phyloP scores from a whole-genome alignment of 2,797 vertebrate species.

The Lutra lutra region DNA sequence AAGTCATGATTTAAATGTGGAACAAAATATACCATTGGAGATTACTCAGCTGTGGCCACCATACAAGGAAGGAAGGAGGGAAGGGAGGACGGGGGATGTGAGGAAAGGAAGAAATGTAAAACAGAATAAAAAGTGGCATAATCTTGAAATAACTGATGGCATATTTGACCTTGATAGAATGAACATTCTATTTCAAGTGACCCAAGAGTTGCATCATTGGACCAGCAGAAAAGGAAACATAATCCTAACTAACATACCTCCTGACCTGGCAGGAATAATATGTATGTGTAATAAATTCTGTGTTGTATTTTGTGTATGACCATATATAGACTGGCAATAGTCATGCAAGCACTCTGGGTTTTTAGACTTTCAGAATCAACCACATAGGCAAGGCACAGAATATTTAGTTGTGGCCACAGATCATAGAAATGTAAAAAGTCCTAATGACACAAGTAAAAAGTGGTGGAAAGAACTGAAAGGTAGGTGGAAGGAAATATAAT shows the following conservation, averaged over 20 bases:
- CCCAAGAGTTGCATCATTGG: neutral
- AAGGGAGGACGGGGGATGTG: neutral
- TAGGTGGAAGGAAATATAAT: neutral
- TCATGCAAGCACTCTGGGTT: neutral
- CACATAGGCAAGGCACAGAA: neutral
- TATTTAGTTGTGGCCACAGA: neutral
- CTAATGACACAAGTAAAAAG: neutral
- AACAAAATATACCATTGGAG: neutral
- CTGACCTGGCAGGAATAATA: neutral
- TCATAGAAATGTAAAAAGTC: conserved; percentile 6
- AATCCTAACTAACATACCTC: neutral
- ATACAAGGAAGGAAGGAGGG: neutral
- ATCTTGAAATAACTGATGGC: neutral
- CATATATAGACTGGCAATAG: neutral
- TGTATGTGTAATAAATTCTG: neutral
- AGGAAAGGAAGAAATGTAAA: neutral
- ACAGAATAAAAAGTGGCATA: neutral
- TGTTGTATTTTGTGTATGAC: neutral
- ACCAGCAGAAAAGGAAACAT: neutral
- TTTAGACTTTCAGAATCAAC: conserved; percentile 43
- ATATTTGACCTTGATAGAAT: neutral
- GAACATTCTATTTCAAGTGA: neutral
- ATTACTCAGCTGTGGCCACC: neutral
- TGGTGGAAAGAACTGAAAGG: conserved; percentile 29
- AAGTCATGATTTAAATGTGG: conserved; percentile 23